A percentile compares a stretch with the other conserved stretches of the same genome.
Evolutionary conservation across 1,140 invertebrate species (phyloP).

Genomic region (Brachionus calyciflorus): DNA sequence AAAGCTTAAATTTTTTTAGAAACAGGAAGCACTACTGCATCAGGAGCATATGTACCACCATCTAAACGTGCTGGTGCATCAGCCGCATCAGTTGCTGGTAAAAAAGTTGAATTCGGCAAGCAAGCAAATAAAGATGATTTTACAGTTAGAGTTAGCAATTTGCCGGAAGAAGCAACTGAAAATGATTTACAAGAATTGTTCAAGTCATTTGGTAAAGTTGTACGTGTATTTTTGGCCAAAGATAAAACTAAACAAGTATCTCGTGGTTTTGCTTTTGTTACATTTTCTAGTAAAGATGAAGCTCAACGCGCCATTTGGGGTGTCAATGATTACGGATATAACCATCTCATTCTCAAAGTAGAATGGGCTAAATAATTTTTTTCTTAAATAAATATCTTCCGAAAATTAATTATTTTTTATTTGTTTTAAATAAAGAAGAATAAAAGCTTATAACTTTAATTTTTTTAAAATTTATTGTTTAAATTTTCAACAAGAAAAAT

Average conservation of each 20-base stretch:
- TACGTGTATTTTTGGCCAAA: slow-evolving; percentile 81
- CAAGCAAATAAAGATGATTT: slow-evolving; percentile 66
- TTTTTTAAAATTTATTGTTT: neutral
- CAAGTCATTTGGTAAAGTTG: slow-evolving; percentile 80
- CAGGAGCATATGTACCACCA: slow-evolving; percentile 39
- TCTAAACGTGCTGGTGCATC: slow-evolving; percentile 51
- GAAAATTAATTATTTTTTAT: neutral
- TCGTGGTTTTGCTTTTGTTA: slow-evolving; percentile 46
- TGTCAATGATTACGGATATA: slow-evolving; percentile 92
- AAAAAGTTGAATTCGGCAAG: slow-evolving; percentile 37
- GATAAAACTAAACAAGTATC: slow-evolving; percentile 64
- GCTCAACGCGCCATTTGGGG: slow-evolving; percentile 83
- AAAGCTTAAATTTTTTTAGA: slow-evolving; percentile 45
- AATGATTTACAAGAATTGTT: slow-evolving; percentile 92
- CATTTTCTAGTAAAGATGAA: slow-evolving; percentile 66
- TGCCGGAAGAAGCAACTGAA: slow-evolving; percentile 92
- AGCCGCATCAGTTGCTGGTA: slow-evolving; percentile 48
- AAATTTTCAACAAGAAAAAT: neutral
- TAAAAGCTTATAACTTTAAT: neutral
- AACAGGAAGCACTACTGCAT: neutral
- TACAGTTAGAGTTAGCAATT: slow-evolving; percentile 92
- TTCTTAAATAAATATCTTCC: neutral
- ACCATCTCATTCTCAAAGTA: slow-evolving; percentile 94
- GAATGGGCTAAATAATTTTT: slow-evolving; percentile 86
- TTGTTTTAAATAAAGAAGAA: neutral